phyloP scores from a whole-genome alignment of 1,140 invertebrate genomes.

The Heterodera schachtii region DNA sequence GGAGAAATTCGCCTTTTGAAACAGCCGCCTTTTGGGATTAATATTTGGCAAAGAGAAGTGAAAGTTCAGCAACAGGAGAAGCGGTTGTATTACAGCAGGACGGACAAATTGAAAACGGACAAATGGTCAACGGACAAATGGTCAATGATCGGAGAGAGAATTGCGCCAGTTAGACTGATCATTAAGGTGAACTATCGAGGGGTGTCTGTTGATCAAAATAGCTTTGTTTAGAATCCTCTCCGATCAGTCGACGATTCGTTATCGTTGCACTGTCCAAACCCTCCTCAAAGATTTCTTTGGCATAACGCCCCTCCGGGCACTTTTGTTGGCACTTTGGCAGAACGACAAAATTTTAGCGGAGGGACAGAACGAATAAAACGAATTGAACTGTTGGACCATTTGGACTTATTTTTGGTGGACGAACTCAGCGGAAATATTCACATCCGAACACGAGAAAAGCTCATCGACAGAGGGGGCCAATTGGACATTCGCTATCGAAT shows the following conservation, averaged over 20 bases:
- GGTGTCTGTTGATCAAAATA: not conserved
- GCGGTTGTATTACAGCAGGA: too few species aligned
- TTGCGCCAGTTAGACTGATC: not conserved
- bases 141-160: not conserved
- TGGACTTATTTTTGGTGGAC: not conserved
- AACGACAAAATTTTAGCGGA: not conserved
- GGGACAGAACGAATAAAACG: not conserved
- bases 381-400: not conserved
- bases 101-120: too few species aligned
- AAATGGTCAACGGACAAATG: not conserved
- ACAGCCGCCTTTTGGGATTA: not conserved
- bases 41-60: not conserved
- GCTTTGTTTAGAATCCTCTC: too few species aligned
- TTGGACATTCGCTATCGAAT: conserved; percentile 1
- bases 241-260: not conserved
- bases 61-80: not conserved
- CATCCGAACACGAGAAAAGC: not conserved
- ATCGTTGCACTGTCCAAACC: not conserved
- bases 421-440: not conserved
- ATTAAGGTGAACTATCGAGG: conserved; percentile 2
- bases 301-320: not conserved
- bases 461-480: not conserved
- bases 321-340: not conserved
- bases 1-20: conserved; percentile 10
- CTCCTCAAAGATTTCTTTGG: not conserved